phyloP scores from a whole-genome alignment of 2,113 vertebrate genomes.

The Callorhinus ursinus region DNA sequence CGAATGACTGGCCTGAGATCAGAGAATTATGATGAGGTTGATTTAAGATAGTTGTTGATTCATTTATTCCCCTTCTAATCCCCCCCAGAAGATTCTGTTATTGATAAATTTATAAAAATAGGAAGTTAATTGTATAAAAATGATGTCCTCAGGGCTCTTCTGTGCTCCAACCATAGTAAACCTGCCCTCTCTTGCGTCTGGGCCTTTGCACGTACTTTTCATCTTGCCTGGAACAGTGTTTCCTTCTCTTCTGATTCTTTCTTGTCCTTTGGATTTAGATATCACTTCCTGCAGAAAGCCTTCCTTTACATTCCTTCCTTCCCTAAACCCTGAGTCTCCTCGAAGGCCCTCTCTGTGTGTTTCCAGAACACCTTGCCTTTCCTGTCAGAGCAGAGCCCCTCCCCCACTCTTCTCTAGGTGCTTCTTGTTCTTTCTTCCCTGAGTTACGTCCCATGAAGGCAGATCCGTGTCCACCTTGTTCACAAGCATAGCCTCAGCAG shows the following conservation, averaged over 20 bases:
- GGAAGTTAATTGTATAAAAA: not conserved
- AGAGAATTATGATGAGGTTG: not conserved
- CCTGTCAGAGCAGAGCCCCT: not conserved
- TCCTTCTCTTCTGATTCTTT: not conserved
- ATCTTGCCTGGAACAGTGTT: not conserved
- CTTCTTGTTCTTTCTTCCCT: not conserved
- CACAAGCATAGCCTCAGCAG: not conserved
- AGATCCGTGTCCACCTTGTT: not conserved
- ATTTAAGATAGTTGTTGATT: not conserved
- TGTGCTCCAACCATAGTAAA: fast-evolving
- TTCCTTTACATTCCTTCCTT: not conserved
- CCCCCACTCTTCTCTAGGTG: not conserved
- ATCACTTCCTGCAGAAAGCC: not conserved
- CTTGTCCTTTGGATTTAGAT: not conserved
- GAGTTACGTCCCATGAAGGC: not conserved
- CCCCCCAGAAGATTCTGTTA: not conserved
- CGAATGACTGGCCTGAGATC: not conserved
- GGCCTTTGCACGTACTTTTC: not conserved
- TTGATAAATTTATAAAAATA: not conserved
- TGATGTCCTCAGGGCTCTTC: not conserved
- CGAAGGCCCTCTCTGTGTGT: not conserved
- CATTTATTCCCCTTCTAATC: not conserved
- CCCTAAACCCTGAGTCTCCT: not conserved
- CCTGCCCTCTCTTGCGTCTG: not conserved
- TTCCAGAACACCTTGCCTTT: not conserved